Evolutionary conservation across 2,797 vertebrate genomes (phyloP), one percentile per base, ranked within the genome.

Genomic region (Sardinella longiceps): DNA sequence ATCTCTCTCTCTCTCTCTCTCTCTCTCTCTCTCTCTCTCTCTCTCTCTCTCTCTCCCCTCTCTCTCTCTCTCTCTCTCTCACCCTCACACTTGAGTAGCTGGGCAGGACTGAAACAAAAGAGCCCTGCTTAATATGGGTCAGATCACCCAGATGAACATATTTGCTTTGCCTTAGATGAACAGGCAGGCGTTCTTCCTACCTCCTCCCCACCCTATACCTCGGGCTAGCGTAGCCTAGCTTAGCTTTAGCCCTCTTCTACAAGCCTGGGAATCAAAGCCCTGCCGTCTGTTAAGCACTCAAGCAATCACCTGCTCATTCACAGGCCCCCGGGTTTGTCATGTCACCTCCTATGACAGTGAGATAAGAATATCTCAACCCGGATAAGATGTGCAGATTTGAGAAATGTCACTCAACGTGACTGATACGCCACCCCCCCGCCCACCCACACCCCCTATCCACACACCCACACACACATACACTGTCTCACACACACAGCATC

Each of bases 371-470:
- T 96, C 95, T 95, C 94, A 90, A 93, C 94, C 91, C 1, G 94
- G 95, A 95, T 96, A 96, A 96, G 94, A 97, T 96, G 95, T 96
- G 90, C 93, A 94, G 95, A 97, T 96, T 96, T 95, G 94, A 96
- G 95, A 97, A 96, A 95, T 94, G 97, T 97, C 96, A 97, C 94
- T 96, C 96, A 95, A 94, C 93, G 93, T 96, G 94, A 96, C 94
- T 94, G 95, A 95, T 96, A 95, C 94, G 89, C 90, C 93, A 93
- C 92, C 28, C 70, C 84, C 87, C 45, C 23, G 53, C 81, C n/a
- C 87, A 86, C 14, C 90, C 91, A 91, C 93, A 90, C 91, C 80
- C 48, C 20, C 90, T 15, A 11, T 86, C 83, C 88, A 43, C 23
- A 51, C 66, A 18, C 86, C 87, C 12, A 90, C 90, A 90, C 93